Conservation (phyloP, 2,888 invertebrate species). For the Merodon equestris region DNA sequence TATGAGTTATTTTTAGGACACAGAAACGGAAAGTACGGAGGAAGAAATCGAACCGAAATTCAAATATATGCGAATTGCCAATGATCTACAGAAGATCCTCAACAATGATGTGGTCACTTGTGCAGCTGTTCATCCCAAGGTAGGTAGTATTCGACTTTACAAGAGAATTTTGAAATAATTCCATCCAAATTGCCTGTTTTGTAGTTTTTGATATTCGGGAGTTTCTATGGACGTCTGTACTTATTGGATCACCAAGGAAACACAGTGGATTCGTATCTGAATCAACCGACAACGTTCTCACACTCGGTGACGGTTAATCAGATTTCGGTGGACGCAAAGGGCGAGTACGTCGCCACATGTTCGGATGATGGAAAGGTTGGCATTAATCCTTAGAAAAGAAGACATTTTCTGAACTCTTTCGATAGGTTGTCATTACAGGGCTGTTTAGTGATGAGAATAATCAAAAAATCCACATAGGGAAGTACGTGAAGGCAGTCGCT, state of each 20-base stretch:
- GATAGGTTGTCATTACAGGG: conserved; percentile 89
- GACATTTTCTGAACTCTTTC: conserved; percentile 27
- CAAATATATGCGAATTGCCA: conserved; percentile 92
- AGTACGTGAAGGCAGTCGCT: conserved; percentile 91
- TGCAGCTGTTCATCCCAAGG: conserved; percentile 95
- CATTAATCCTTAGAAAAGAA: no score
- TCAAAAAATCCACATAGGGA: conserved; percentile 87
- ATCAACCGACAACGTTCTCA: conserved; percentile 81
- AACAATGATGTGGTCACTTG: conserved; percentile 92
- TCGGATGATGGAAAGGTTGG: conserved; percentile 91
- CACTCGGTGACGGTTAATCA: conserved; percentile 96
- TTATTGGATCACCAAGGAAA: conserved; percentile 96
- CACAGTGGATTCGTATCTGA: conserved; percentile 81
- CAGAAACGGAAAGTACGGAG: conserved; percentile 75
- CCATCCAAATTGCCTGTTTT: background rate
- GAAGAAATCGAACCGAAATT: conserved; percentile 91
- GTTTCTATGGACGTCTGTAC: conserved; percentile 94
- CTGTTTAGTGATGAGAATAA: conserved; percentile 91
- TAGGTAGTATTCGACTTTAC: conserved; percentile 73
- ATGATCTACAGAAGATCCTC: conserved; percentile 91
- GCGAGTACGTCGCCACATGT: conserved; percentile 96
- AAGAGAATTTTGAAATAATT: background rate
- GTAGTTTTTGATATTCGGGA: conserved; percentile 94
- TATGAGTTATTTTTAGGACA: conserved; percentile 65
- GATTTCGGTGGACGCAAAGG: conserved; percentile 94